A percentile compares a stretch with the other conserved stretches of the same genome.
phyloP scores from a whole-genome alignment of 2,888 invertebrate genomes.

The Heliconius sara region DNA sequence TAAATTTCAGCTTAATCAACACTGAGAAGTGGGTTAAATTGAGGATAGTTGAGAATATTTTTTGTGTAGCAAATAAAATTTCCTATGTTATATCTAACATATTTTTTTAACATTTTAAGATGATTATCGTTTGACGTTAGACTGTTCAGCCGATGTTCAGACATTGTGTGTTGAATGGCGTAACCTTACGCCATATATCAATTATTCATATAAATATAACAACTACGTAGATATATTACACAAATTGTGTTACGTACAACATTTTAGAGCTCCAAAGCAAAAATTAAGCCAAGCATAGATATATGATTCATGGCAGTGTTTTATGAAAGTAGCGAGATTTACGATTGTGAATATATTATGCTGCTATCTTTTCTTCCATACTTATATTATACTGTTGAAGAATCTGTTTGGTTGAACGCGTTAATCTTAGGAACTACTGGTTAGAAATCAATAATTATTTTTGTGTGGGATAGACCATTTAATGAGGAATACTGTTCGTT shows the following conservation, averaged over 20 bases:
- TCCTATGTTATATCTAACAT: no score
- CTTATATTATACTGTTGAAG: neutral
- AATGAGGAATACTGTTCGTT: neutral
- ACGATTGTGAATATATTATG: slow-evolving; percentile 46
- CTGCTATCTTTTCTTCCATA: neutral
- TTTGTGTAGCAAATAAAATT: no score
- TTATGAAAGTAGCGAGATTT: slow-evolving; percentile 41
- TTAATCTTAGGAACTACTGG: neutral
- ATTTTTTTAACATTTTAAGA: no score
- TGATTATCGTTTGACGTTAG: no score
- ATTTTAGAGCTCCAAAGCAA: slow-evolving; percentile 36
- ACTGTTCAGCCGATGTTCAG: no score
- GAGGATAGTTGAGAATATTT: no score
- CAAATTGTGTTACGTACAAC: neutral
- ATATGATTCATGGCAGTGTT: slow-evolving; percentile 47
- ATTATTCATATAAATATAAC: neutral
- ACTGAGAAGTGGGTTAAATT: no score
- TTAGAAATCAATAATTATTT: neutral
- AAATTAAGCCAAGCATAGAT: slow-evolving; percentile 45
- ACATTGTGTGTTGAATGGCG: no score
- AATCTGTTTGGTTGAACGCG: neutral
- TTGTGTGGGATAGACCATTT: neutral
- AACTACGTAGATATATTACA: neutral
- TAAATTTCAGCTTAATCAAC: no score
- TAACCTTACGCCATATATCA: no score